phyloP scores from a whole-genome alignment of 2,113 vertebrate species.

The Helogale parvula region DNA sequence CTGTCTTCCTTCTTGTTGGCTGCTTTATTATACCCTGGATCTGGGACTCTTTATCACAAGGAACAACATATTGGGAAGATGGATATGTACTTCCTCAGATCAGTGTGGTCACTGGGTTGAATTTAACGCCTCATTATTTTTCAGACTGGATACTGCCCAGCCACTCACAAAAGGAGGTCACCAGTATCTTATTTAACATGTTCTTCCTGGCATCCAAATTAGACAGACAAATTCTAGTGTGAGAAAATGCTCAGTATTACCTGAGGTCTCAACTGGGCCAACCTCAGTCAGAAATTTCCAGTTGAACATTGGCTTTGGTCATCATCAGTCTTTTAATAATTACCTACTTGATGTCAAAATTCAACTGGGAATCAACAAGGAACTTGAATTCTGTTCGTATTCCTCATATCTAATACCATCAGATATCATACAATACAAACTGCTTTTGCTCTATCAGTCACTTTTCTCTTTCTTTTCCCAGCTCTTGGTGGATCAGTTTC shows the following conservation, averaged over 20 bases:
- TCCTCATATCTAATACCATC: background rate
- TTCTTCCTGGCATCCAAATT: background rate
- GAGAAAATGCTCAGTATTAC: background rate
- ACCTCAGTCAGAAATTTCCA: background rate
- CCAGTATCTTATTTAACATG: background rate
- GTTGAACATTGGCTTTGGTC: background rate
- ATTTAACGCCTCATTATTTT: background rate
- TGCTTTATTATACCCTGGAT: background rate
- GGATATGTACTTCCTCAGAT: background rate
- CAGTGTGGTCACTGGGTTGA: background rate
- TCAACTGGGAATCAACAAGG: background rate
- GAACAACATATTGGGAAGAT: background rate
- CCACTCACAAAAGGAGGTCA: background rate
- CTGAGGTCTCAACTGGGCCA: background rate
- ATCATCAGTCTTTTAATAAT: background rate
- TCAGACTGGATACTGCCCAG: background rate
- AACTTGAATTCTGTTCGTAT: background rate
- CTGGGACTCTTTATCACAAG: background rate
- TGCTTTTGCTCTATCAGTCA: background rate
- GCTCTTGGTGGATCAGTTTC: background rate
- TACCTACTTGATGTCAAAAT: background rate
- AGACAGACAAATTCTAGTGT: background rate
- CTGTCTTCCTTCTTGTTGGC: background rate
- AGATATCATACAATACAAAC: background rate
- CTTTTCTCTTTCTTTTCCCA: background rate